A percentile compares a stretch with the other conserved stretches of the same genome.
Evolutionary conservation across 2,888 invertebrate species (phyloP).

Genomic region (Tromatobia lineatoria): DNA sequence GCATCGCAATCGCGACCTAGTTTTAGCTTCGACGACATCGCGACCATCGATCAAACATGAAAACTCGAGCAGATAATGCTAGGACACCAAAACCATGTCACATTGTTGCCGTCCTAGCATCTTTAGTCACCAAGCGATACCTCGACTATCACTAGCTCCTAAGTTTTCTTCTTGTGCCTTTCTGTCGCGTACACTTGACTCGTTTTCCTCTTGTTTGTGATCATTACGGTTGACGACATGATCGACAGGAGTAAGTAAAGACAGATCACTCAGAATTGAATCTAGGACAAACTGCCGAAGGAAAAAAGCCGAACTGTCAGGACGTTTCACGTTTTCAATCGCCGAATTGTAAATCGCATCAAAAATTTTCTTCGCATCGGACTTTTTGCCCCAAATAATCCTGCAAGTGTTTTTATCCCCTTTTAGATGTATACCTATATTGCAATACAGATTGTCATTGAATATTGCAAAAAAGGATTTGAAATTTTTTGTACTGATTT

Average conservation of each 20-base stretch:
- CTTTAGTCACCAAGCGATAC: slow-evolving; percentile 62
- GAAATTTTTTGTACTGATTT: neutral
- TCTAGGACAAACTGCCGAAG: neutral
- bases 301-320: neutral
- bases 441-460: neutral
- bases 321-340: neutral
- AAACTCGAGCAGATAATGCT: slow-evolving; percentile 49
- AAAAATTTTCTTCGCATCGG: neutral
- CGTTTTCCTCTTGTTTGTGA: neutral
- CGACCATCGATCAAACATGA: slow-evolving; percentile 72
- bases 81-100: slow-evolving; percentile 66
- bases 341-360: neutral
- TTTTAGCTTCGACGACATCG: slow-evolving; percentile 68
- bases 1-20: slow-evolving; percentile 65
- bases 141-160: slow-evolving; percentile 35
- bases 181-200: neutral
- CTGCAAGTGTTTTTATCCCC: neutral
- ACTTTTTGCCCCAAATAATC: neutral
- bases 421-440: neutral
- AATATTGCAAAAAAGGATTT: neutral
- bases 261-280: neutral
- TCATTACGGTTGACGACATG: neutral
- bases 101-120: slow-evolving; percentile 56
- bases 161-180: slow-evolving; percentile 14
- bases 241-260: slow-evolving; percentile 4